Conservation (phyloP, 2,888 invertebrate genomes). For the Mythimna loreyi region DNA sequence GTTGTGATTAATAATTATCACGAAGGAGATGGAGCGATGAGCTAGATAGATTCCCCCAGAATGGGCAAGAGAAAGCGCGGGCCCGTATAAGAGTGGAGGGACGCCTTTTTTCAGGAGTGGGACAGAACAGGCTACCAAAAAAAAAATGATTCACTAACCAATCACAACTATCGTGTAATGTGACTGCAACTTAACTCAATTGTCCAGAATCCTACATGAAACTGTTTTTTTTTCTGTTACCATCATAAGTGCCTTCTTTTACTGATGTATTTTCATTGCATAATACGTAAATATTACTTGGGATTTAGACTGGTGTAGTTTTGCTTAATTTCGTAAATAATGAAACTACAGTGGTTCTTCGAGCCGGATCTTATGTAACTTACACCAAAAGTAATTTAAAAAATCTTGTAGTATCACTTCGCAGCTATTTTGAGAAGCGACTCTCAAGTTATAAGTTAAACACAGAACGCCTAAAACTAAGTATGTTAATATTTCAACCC, state of each 20-base stretch:
- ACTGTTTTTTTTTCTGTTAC: no score
- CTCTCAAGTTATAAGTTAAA: constrained; percentile 18
- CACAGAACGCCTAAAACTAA: constrained; percentile 22
- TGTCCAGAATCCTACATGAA: neutral
- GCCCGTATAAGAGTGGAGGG: no score
- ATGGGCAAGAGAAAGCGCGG: no score
- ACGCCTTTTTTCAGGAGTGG: no score
- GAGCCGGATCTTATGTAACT: neutral
- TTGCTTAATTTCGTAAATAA: neutral
- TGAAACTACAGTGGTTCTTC: neutral
- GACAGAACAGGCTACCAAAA: no score
- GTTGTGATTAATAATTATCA: no score
- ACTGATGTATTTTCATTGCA: neutral
- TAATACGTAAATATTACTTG: neutral
- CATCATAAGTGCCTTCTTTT: neutral
- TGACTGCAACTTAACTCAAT: neutral
- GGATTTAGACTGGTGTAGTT: neutral
- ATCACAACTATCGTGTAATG: neutral
- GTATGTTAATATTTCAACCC: constrained; percentile 29
- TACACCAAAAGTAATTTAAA: neutral
- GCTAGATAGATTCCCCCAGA: no score
- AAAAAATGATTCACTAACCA: neutral
- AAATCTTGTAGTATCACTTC: neutral
- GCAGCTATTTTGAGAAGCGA: neutral
- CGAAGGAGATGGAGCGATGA: no score